Base-by-base conservation (phyloP, 2,797 vertebrate species). In the Rallus crepitans region DNA sequence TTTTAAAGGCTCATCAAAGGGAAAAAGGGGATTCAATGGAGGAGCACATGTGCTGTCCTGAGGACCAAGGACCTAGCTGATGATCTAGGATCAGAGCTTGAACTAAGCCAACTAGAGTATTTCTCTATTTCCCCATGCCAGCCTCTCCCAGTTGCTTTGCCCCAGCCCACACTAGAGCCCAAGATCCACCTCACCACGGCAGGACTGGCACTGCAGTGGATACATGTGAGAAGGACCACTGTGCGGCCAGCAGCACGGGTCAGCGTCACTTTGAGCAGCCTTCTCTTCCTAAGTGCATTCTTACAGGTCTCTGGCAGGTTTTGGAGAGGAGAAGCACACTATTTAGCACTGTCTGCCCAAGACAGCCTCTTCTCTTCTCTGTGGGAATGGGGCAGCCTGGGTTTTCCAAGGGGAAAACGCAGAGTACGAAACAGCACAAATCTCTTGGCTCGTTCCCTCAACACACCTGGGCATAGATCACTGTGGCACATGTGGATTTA, bases 141-240 rank as follows among this genome's bases (percentile, higher is more conserved):
- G 19, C 5, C 65, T 6, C 31, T 27, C 14, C 0, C 0, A n/a
- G 24, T 6, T 30, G 30, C 40, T 53, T 20, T 45, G 45, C 3
- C 31, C 50, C 72, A 35, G 35, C 57, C 39, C 4, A 25, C 1
- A 1, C 53, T n/a, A 8, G 8, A 33, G 33, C 24, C 20, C 28
- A 14, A 14, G 16, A 3, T 48, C 21, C 47, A 23, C 47, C 47
- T 23, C 6, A 2, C 15, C 48, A 37, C 1, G 1, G 21, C 28
- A 4, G 45, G 30, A 12, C 23, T 0, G 0, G 31, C 40, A 24
- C 50, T 0, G 1, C 47, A 13, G 15, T 9, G 3, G 25, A 55
- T 30, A 9, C 2, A 0, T 2, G 11, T 1, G 31, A 23, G 33
- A 55, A 33, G 56, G 53, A n/a, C 17, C 28, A 5, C 19, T 23